Evolutionary conservation across 64 coral and sea anemone genomes (phyloP).

Genomic region (Porites lutea): DNA sequence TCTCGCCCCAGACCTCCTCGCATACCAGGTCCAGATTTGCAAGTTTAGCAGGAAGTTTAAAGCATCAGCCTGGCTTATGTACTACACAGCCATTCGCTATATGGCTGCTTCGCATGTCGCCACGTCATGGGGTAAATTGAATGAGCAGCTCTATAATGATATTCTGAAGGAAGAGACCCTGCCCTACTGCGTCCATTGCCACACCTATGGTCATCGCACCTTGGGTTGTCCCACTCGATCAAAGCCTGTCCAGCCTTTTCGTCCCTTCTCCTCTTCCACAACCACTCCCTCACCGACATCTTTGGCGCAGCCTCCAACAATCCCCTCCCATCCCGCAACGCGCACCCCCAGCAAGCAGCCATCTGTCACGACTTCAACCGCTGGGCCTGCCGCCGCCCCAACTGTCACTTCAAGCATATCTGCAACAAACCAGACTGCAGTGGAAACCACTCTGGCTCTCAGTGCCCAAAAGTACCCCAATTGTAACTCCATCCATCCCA

Average conservation of each 20-base stretch:
- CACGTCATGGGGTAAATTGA: not conserved
- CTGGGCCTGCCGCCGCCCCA: not conserved
- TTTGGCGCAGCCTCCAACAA: not conserved
- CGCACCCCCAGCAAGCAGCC: not conserved
- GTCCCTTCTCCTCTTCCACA: not conserved
- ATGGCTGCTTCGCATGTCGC: not conserved
- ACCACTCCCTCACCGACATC: not conserved
- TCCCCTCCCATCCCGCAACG: not conserved
- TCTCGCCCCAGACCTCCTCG: slow-evolving; percentile 1
- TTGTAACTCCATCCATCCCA: not conserved
- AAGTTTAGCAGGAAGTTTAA: not conserved
- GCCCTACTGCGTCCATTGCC: not conserved
- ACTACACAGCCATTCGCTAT: not conserved
- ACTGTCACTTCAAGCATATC: not conserved
- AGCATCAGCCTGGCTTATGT: not conserved
- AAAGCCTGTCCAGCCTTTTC: not conserved
- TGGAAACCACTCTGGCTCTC: not conserved
- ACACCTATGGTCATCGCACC: not conserved
- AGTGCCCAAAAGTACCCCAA: not conserved
- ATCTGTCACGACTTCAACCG: not conserved
- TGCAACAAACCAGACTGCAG: not conserved
- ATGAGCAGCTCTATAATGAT: not conserved
- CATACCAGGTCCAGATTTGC: not conserved
- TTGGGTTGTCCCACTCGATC: not conserved
- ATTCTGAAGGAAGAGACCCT: not conserved